These are phyloP conservation scores for Tenthredo amoena DNA, from an alignment of 2,888 invertebrate species.

Conservation along the genomic window DNA sequence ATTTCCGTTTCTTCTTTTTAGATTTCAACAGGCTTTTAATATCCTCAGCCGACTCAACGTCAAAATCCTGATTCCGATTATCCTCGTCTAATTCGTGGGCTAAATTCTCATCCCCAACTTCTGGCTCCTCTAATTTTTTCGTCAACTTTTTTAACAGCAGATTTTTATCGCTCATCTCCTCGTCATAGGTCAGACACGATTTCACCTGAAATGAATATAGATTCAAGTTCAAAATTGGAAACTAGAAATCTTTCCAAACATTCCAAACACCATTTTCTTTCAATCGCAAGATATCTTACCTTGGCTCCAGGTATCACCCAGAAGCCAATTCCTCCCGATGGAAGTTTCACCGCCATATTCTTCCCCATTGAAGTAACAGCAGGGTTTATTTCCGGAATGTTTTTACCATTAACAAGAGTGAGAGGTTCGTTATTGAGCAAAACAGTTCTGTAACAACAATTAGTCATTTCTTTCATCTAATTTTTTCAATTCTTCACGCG, in stretches of 20 bases:
- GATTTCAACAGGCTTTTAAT: slow-evolving; percentile 39
- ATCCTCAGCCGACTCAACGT: slow-evolving; percentile 53
- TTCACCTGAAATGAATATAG: slow-evolving; percentile 62
- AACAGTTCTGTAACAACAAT: slow-evolving; percentile 79
- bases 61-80: slow-evolving; percentile 9
- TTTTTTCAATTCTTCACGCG: not conserved
- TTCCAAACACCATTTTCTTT: not conserved
- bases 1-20: slow-evolving; percentile 52
- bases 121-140: slow-evolving; percentile 59
- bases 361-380: slow-evolving; percentile 80
- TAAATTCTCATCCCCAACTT: slow-evolving; percentile 57
- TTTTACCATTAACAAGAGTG: slow-evolving; percentile 81
- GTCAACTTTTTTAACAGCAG: slow-evolving; percentile 58
- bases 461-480: slow-evolving; percentile 18
- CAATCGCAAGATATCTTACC: slow-evolving; percentile 78
- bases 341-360: slow-evolving; percentile 82
- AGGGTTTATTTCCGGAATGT: slow-evolving; percentile 77
- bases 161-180: slow-evolving; percentile 58
- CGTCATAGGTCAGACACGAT: slow-evolving; percentile 64
- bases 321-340: slow-evolving; percentile 86
- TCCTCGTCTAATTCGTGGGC: slow-evolving; percentile 53
- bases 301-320: slow-evolving; percentile 87
- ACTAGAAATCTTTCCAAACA: not conserved
- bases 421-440: slow-evolving; percentile 84
- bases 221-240: not conserved